A percentile compares a stretch with the other conserved stretches of the same genome.
phyloP scores from a whole-genome alignment of 1,140 invertebrate genomes.

The Pentalonia nigronervosa region DNA sequence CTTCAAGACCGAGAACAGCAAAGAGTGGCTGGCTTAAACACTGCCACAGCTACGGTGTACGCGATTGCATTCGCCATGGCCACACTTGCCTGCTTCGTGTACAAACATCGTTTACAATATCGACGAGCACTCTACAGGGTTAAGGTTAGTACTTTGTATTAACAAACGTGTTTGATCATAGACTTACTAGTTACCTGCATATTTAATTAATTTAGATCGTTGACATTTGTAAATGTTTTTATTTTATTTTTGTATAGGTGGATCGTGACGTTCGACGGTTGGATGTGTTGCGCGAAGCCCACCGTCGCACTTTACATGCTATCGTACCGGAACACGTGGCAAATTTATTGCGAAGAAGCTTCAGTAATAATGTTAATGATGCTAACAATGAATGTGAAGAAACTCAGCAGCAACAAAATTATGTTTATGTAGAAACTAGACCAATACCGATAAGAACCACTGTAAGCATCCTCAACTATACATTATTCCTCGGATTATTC shows the following conservation, averaged over 20 bases:
- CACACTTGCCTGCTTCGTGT: background rate
- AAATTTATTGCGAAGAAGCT: background rate
- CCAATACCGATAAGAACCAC: background rate
- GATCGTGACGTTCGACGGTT: background rate
- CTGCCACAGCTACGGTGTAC: background rate
- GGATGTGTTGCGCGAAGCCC: background rate
- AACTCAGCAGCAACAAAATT: background rate
- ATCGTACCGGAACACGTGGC: background rate
- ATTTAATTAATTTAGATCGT: background rate
- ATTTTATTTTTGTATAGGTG: background rate
- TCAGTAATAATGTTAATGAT: background rate
- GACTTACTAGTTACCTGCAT: background rate
- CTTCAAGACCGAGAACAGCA: background rate
- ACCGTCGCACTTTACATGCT: background rate
- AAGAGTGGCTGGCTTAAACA: background rate
- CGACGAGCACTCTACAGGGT: background rate
- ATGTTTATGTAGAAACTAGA: background rate
- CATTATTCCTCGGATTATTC: background rate
- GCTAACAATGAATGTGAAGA: background rate
- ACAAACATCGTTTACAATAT: background rate
- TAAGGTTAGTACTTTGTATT: slow-evolving; percentile 26
- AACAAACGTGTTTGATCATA: background rate
- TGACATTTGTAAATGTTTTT: background rate
- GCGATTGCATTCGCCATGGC: background rate
- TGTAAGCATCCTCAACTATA: background rate